Conservation (phyloP, 1,140 invertebrate genomes). For the Drosophila mauritiana region DNA sequence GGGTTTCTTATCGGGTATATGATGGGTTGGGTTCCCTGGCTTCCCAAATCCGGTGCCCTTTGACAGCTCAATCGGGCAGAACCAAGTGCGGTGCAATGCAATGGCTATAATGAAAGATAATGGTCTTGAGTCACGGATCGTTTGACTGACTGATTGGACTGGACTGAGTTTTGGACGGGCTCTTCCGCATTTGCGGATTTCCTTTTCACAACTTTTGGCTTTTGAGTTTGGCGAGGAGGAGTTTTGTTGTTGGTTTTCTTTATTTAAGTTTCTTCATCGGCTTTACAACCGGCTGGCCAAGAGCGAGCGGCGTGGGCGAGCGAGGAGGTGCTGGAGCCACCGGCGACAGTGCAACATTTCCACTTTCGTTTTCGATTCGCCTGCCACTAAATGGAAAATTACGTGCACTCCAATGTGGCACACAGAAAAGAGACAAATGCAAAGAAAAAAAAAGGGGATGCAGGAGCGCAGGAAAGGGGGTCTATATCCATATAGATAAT, state of each 20-base stretch:
- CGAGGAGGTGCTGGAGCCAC: constrained; percentile 29
- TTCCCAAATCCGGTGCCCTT: constrained; percentile 8
- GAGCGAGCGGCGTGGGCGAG: constrained; percentile 33
- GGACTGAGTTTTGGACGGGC: too few species aligned
- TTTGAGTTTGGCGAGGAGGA: constrained; percentile 28
- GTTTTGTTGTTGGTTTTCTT: constrained; percentile 26
- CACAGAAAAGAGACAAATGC: constrained; percentile 38
- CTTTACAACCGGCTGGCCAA: constrained; percentile 43
- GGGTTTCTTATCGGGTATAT: neutral
- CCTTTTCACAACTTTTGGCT: constrained; percentile 34
- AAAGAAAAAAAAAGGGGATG: constrained; percentile 2
- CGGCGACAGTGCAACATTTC: constrained; percentile 64
- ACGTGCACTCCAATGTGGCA: constrained; percentile 65
- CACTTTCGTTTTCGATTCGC: constrained; percentile 73
- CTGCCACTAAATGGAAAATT: constrained; percentile 67
- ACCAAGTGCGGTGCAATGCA: constrained; percentile 11
- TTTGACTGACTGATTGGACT: constrained; percentile 5
- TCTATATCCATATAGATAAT: neutral
- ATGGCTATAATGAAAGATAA: constrained; percentile 42
- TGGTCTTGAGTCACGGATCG: constrained; percentile 38
- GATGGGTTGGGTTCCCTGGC: neutral
- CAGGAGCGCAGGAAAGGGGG: neutral
- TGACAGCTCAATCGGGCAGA: constrained; percentile 36
- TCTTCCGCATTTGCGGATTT: constrained; percentile 34
- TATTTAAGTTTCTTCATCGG: constrained; percentile 1